These are phyloP conservation scores for Fopius arisanus DNA, from an alignment of 1,140 invertebrate species.

Conservation along the genomic window DNA sequence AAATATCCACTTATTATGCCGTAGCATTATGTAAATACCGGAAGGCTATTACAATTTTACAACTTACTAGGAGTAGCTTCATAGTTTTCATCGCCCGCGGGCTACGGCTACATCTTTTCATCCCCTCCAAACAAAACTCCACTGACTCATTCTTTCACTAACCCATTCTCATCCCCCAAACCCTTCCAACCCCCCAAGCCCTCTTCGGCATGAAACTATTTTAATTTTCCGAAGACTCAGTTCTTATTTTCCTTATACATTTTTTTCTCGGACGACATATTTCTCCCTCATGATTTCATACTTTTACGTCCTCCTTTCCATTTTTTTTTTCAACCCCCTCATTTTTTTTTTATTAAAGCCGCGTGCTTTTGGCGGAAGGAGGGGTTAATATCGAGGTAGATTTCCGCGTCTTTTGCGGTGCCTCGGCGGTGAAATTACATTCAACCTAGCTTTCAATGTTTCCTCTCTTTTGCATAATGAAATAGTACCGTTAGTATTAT, in stretches of 20 bases:
- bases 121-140: constrained; percentile 13
- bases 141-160: constrained; percentile 3
- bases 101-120: constrained; percentile 19
- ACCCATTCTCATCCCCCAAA: background rate
- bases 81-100: constrained; percentile 50
- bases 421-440: background rate
- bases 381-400: constrained; percentile 8
- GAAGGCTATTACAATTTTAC: constrained; percentile 61
- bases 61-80: constrained; percentile 56
- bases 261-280: background rate
- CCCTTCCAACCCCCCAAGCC: background rate
- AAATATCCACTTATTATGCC: constrained; percentile 54
- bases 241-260: background rate
- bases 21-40: constrained; percentile 60
- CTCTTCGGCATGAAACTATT: constrained; percentile 9
- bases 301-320: background rate
- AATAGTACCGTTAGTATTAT: constrained; percentile 11
- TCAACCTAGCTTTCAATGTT: constrained; percentile 6
- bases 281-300: constrained; percentile 7
- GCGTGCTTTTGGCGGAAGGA: constrained; percentile 3
- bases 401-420: constrained; percentile 8
- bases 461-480: constrained; percentile 14
- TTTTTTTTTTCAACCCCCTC: background rate
- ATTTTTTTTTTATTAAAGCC: constrained; percentile 5
- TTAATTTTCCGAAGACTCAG: constrained; percentile 12